Base-by-base conservation (phyloP, 2,797 vertebrate species). In the Halcyon smyrnensis region DNA sequence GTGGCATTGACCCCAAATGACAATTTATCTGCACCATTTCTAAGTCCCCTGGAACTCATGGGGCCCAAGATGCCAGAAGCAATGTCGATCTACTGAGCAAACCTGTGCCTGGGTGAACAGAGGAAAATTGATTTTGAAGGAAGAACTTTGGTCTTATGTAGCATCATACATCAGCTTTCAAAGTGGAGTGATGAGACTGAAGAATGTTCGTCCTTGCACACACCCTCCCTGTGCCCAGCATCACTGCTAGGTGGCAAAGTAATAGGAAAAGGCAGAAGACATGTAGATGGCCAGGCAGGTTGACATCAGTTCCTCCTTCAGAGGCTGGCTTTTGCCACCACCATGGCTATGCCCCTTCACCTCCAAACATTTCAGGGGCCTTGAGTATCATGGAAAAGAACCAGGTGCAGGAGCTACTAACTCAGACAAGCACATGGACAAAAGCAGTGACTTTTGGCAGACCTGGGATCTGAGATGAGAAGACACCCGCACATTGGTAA, bases 221-320 rank as follows among this genome's bases (percentile, higher is more conserved):
- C 18, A 16, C 8, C 37, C 12, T 60, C 37, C 46, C 28, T 0
- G 0, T 0, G 1, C 18, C 13, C 54, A 71, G 3, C 3, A 0
- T 37, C 7, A 0, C 74, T 56, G 16, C 50, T 62, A 69, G 8
- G 15, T 27, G 46, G 19, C 59, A 89, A 75, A 86, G 51, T 60
- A 67, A 24, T 12, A 17, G n/a, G 57, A 87, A 77, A 63, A 84
- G 25, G 25, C 43, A 30, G 65, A 71, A 84, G 25, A 76, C 37
- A 32, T 43, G 46, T 15, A 32, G 51, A 34, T 3, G 5, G 43
- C 21, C 30, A 32, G 43, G 39, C 50, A 78, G 57, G 6, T 41
- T 57, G 28, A 74, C 36, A 59, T 24, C 36, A 37, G n/a, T 19
- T 77, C 16, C 25, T 32, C 46, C 53, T 53, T 90, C 62, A 59